phyloP scores from a whole-genome alignment of 2,888 invertebrate species.

The Camptogramma bilineatum region DNA sequence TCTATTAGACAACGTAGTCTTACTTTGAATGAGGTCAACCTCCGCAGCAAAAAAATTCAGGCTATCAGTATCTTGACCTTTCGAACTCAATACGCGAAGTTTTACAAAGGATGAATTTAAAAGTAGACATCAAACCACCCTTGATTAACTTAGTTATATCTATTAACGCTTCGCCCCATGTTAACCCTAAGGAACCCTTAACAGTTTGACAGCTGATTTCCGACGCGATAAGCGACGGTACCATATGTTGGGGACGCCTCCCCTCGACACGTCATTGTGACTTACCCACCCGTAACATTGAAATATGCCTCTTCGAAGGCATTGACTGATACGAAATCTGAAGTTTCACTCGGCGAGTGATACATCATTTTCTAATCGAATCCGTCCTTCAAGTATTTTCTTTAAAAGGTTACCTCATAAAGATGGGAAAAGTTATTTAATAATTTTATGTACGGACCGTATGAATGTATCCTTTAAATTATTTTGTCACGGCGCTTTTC shows the following conservation, averaged over 20 bases:
- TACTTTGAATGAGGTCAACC: background rate
- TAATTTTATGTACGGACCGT: conserved; percentile 3
- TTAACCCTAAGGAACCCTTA: conserved; percentile 60
- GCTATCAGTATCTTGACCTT: no score
- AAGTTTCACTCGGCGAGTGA: conserved; percentile 21
- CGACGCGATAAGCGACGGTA: conserved; percentile 63
- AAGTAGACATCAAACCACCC: conserved; percentile 2
- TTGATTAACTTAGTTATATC: conserved; percentile 27
- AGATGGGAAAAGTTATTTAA: background rate
- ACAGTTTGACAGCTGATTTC: conserved; percentile 76
- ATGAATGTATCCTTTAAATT: background rate
- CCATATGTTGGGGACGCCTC: conserved; percentile 58
- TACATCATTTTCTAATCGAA: conserved; percentile 25
- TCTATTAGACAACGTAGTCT: background rate
- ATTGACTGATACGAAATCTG: conserved; percentile 25
- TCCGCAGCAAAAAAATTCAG: background rate
- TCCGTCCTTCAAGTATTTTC: conserved; percentile 12
- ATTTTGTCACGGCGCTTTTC: background rate
- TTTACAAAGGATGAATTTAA: background rate
- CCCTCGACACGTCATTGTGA: conserved; percentile 41
- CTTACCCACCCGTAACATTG: conserved; percentile 40
- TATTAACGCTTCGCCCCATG: conserved; percentile 32
- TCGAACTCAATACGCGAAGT: background rate
- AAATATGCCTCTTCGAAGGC: conserved; percentile 30
- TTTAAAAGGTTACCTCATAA: conserved; percentile 16